Percentiles rank a stretch among this genome's conserved stretches.
phyloP scores from a whole-genome alignment of 1,140 invertebrate genomes.

The Trachymyrmex septentrionalis region DNA sequence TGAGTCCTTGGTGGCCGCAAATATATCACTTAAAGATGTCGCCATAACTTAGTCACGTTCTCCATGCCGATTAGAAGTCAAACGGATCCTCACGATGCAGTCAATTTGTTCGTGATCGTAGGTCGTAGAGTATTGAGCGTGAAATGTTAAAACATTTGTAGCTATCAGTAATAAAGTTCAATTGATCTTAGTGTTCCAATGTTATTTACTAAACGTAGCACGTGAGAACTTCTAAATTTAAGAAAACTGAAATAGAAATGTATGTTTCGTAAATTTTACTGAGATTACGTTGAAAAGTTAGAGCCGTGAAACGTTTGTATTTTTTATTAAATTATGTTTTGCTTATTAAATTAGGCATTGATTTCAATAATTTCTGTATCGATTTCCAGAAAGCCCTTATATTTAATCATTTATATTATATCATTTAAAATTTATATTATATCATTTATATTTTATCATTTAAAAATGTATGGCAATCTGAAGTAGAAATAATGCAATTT shows the following conservation, averaged over 20 bases:
- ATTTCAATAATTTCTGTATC: too few relatives aligned
- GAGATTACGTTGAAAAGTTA: too few relatives aligned
- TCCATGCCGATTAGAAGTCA: background rate
- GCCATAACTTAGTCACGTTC: slow-evolving; percentile 41
- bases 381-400: too few relatives aligned
- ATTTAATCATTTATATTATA: too few relatives aligned
- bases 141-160: slow-evolving; percentile 35
- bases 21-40: slow-evolving; percentile 51
- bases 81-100: slow-evolving; percentile 5
- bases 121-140: background rate
- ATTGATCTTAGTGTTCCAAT: background rate
- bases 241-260: background rate
- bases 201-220: background rate
- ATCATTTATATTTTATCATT: too few relatives aligned
- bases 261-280: background rate
- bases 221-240: slow-evolving; percentile 13
- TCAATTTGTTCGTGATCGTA: slow-evolving; percentile 13
- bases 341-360: too few relatives aligned
- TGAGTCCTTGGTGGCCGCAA: background rate
- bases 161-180: background rate
- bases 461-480: background rate
- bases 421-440: too few relatives aligned
- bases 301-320: too few relatives aligned
- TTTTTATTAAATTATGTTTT: too few relatives aligned
- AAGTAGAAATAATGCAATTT: background rate